These are phyloP conservation scores for Apteryx owenii DNA, from an alignment of 2,113 vertebrate genomes.

Conservation along the genomic window DNA sequence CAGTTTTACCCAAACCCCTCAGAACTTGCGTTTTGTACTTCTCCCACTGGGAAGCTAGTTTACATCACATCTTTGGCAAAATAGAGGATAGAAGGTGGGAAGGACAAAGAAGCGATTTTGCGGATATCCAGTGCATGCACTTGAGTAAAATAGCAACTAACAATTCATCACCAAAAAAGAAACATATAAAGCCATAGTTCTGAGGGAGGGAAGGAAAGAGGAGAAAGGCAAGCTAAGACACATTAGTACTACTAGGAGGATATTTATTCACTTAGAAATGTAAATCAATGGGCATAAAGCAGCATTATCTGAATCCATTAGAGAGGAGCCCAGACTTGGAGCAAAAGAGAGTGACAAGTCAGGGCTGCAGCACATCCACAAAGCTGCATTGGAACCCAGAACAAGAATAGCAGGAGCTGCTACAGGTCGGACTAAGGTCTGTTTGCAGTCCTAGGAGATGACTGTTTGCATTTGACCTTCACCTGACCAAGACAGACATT, in stretches of 20 bases:
- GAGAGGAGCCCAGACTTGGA: neutral
- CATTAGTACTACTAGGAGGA: neutral
- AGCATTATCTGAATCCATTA: neutral
- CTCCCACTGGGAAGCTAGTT: neutral
- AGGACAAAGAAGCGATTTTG: neutral
- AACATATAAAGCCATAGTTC: fast-evolving
- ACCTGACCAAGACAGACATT: neutral
- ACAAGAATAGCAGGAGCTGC: neutral
- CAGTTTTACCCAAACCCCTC: neutral
- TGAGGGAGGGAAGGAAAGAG: neutral
- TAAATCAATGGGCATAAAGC: neutral
- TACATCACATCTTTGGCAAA: neutral
- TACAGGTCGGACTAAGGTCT: neutral
- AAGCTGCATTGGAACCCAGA: neutral
- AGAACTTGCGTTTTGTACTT: neutral
- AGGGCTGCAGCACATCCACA: neutral
- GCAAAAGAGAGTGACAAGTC: neutral
- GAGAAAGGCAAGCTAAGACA: neutral
- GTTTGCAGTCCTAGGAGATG: neutral
- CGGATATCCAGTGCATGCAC: neutral
- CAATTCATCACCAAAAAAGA: neutral
- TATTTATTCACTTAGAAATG: neutral
- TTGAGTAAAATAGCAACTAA: neutral
- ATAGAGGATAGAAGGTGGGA: neutral
- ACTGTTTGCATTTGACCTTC: neutral